phyloP scores from a whole-genome alignment of 2,888 invertebrate species.

The Villa cingulata region DNA sequence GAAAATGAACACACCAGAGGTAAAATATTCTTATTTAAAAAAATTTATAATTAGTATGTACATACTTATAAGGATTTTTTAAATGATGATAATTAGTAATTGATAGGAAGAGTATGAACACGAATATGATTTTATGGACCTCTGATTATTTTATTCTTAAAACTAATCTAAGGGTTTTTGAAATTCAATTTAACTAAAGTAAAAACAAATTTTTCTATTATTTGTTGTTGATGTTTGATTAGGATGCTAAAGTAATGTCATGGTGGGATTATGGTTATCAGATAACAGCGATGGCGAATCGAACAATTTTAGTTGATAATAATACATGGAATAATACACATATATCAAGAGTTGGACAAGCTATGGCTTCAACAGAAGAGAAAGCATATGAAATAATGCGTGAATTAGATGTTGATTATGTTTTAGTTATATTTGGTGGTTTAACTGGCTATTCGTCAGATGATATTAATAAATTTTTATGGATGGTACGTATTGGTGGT shows the following conservation, averaged over 20 bases:
- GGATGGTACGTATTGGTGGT: slow-evolving; percentile 98
- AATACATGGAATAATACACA: slow-evolving; percentile 99
- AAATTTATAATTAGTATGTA: no score
- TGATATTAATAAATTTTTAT: slow-evolving; percentile 97
- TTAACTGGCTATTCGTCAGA: slow-evolving; percentile 96
- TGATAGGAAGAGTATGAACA: slow-evolving; percentile 37
- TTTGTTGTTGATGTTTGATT: not conserved
- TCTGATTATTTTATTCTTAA: not conserved
- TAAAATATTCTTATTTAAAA: slow-evolving; percentile 27
- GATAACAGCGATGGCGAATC: slow-evolving; percentile 98
- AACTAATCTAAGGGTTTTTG: no score
- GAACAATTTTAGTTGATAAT: slow-evolving; percentile 95
- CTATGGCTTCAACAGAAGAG: slow-evolving; percentile 95
- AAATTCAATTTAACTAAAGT: no score
- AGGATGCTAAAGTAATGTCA: slow-evolving; percentile 95
- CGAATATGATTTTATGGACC: slow-evolving; percentile 4
- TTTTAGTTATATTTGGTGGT: slow-evolving; percentile 97
- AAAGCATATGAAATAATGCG: slow-evolving; percentile 96
- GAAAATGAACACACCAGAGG: slow-evolving; percentile 85
- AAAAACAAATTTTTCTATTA: no score
- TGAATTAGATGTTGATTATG: slow-evolving; percentile 94
- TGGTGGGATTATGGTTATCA: slow-evolving; percentile 99
- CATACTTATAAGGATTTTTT: not conserved
- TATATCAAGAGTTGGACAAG: slow-evolving; percentile 94
- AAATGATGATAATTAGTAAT: slow-evolving; percentile 29